These are phyloP conservation scores for Samia ricini DNA, from an alignment of 1,140 invertebrate genomes.

Conservation along the genomic window DNA sequence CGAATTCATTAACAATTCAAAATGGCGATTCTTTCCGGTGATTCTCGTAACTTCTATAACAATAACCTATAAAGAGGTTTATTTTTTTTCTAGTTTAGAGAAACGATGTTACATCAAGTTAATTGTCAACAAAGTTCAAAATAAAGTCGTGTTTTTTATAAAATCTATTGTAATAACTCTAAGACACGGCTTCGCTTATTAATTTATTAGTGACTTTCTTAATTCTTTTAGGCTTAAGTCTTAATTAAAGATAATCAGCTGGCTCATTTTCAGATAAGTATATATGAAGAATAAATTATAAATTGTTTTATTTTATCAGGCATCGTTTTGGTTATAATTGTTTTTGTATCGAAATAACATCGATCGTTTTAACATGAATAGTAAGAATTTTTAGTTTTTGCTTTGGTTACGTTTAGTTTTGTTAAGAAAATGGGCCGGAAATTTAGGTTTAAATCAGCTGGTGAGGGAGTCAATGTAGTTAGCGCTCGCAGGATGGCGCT, in stretches of 20 bases:
- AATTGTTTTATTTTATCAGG: too few relatives aligned
- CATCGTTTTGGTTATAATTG: too few relatives aligned
- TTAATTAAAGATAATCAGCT: slow-evolving; percentile 32
- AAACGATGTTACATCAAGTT: background rate
- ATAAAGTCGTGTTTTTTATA: background rate
- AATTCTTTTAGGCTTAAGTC: slow-evolving; percentile 39
- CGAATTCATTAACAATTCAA: too few relatives aligned
- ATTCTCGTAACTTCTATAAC: too few relatives aligned
- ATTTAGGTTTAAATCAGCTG: slow-evolving; percentile 47
- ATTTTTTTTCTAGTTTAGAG: too few relatives aligned
- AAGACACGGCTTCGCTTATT: slow-evolving; percentile 19
- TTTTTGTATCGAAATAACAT: too few relatives aligned
- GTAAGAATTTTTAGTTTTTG: too few relatives aligned
- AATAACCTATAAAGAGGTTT: too few relatives aligned
- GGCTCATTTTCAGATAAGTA: slow-evolving; percentile 44
- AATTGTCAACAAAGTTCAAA: background rate
- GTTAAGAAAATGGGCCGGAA: slow-evolving; percentile 34
- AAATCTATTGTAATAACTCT: background rate
- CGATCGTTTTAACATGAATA: background rate
- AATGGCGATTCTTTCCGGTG: too few relatives aligned
- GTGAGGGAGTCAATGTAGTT: slow-evolving; percentile 58
- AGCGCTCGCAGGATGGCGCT: slow-evolving; percentile 14
- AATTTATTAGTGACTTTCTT: slow-evolving; percentile 15
- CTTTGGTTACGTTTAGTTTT: background rate
- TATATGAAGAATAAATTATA: too few relatives aligned